phyloP scores from a whole-genome alignment of 1,140 invertebrate species.

The Bathynomus jamesi region DNA sequence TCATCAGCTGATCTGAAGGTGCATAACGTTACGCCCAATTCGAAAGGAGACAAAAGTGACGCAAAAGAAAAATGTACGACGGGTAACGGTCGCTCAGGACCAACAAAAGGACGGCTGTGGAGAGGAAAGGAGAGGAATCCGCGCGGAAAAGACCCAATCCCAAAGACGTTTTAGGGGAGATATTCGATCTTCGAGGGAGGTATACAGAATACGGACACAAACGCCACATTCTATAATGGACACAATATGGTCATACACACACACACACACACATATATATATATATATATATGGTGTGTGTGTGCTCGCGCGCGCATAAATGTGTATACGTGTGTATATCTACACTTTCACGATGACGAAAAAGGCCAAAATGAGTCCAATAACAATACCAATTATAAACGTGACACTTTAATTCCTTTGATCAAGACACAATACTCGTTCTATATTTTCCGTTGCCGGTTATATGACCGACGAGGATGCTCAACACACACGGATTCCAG shows the following conservation, averaged over 20 bases:
- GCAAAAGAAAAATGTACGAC: neutral
- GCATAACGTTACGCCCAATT: neutral
- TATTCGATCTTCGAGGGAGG: too few relatives aligned
- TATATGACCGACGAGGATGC: too few relatives aligned
- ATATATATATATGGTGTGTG: neutral
- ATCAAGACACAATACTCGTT: too few relatives aligned
- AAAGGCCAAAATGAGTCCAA: neutral
- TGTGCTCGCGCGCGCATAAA: too few relatives aligned
- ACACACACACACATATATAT: neutral
- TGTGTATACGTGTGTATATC: neutral
- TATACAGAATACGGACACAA: neutral
- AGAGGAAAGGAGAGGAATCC: too few relatives aligned
- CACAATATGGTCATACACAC: neutral
- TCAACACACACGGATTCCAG: too few relatives aligned
- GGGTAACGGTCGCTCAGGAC: neutral
- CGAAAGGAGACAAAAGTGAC: neutral
- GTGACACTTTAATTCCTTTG: too few relatives aligned
- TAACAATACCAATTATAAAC: neutral
- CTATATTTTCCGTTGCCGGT: too few relatives aligned
- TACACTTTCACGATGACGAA: neutral
- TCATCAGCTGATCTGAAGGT: neutral
- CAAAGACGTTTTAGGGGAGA: too few relatives aligned
- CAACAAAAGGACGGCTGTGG: neutral
- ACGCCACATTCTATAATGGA: neutral
- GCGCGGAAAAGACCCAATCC: too few relatives aligned